Evolutionary conservation across 2,888 invertebrate species (phyloP), one percentile per base, ranked within the genome.

Genomic region (Cryptus viduatorius): DNA sequence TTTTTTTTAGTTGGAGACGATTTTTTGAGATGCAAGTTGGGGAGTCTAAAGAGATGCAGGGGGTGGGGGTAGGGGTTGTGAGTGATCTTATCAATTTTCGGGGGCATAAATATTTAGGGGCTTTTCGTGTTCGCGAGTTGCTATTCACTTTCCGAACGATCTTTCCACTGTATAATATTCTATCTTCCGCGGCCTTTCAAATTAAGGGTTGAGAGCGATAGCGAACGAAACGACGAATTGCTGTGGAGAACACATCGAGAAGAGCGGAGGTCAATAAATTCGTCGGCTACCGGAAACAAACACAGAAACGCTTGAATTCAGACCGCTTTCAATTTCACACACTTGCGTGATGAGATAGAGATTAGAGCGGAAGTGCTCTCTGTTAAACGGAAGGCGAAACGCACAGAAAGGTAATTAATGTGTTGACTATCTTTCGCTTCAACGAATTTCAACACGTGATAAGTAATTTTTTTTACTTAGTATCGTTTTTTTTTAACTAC

Each of bases 161-260:
- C 56, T 59, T 37, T 8, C 37, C 37, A 50, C 16, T 24, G 56
- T 59, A 68, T 24, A 31, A 42, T 72, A 31, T 48, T 61, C 82
- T 85, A 85, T 85, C 85, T 85, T 61, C 69, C 82, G 79, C 79
- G 76, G 67, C 82, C 82, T 68, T 82, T 85, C 82, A 76, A 85
- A 85, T 85, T 82, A 82, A 85, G 8, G 37, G 37, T 8, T 79
- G 72, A 14, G 31, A 68, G 79, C 82, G 64, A 79, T 53, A n/a
- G 59, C 59, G 59, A 59, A 59, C 29, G 48, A 48, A 48, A n/a
- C 48, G 10, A n/a, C 48, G 48, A 3, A 77, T 59, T 53, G 37
- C 77, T 10, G 7, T 16, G 69, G 64, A 53, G 53, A 72, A 73
- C 48, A 37, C 53, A 77, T 84, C 84, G 67, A 42, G 79, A 82